Conservation (phyloP, 2,113 vertebrate species). For the Corythaixoides concolor region DNA sequence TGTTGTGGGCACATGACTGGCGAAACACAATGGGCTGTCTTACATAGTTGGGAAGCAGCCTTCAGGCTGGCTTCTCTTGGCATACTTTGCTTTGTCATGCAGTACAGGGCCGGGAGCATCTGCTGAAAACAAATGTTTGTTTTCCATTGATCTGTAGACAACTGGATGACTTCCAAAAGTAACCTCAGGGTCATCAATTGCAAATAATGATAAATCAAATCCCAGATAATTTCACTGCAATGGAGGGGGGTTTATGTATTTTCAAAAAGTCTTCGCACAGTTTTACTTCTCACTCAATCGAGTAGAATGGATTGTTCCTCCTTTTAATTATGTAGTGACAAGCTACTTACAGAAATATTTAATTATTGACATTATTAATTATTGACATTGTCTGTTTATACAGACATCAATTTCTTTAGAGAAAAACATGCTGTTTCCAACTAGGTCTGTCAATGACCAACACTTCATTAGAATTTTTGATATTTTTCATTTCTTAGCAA, state of each 20-base stretch:
- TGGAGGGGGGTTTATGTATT: neutral
- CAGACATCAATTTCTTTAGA: neutral
- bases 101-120: neutral
- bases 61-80: neutral
- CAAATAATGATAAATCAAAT: neutral
- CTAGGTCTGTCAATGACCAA: neutral
- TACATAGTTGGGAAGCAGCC: neutral
- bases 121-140: neutral
- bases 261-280: neutral
- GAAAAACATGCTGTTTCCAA: neutral
- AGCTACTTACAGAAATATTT: neutral
- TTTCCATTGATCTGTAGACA: neutral
- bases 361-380: neutral
- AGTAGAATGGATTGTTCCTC: neutral
- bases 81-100: fast-evolving
- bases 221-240: neutral
- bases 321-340: neutral
- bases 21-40: neutral
- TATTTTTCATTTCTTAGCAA: neutral
- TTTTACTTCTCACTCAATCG: neutral
- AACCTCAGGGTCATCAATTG: neutral
- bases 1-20: neutral
- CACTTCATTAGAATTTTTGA: neutral
- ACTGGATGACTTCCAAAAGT: neutral
- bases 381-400: neutral